Conservation (phyloP, 2,888 invertebrate species). For the Endomychus coccineus region DNA sequence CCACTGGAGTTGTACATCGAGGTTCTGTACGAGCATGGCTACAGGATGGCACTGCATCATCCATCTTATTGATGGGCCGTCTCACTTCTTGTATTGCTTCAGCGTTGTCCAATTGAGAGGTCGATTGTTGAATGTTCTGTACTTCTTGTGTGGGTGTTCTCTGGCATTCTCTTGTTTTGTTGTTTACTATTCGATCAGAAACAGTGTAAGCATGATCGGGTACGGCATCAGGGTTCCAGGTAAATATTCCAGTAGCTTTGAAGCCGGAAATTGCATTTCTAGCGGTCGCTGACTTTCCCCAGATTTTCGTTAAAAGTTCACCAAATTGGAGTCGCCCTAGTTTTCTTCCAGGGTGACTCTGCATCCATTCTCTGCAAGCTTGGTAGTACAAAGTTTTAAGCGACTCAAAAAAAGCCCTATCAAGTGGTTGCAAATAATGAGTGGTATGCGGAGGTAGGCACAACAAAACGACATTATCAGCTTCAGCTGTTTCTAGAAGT, state of each 20-base stretch:
- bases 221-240: slow-evolving; percentile 12
- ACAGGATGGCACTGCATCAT: too few species aligned
- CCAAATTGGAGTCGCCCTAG: slow-evolving; percentile 14
- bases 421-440: too few species aligned
- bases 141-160: slow-evolving; percentile 2
- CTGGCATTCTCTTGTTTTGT: slow-evolving; percentile 10
- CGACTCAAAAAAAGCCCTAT: too few species aligned
- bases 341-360: slow-evolving; percentile 12
- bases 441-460: too few species aligned
- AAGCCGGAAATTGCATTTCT: slow-evolving; percentile 17
- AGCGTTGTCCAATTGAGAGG: too few species aligned
- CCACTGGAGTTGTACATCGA: too few species aligned
- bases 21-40: too few species aligned
- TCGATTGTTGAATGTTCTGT: slow-evolving; percentile 2
- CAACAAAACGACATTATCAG: too few species aligned
- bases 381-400: slow-evolving; percentile 13
- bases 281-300: slow-evolving; percentile 17
- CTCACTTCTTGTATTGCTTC: too few species aligned
- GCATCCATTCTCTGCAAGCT: slow-evolving; percentile 12
- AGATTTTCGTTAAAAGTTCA: slow-evolving; percentile 13
- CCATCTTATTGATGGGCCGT: too few species aligned
- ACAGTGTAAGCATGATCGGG: slow-evolving; percentile 17
- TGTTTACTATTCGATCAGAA: slow-evolving; percentile 14
- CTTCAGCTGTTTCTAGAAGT: too few species aligned
- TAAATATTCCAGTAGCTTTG: slow-evolving; percentile 14